These are phyloP conservation scores for Oxytorus armatus DNA, from an alignment of 2,888 invertebrate genomes.

Conservation along the genomic window DNA sequence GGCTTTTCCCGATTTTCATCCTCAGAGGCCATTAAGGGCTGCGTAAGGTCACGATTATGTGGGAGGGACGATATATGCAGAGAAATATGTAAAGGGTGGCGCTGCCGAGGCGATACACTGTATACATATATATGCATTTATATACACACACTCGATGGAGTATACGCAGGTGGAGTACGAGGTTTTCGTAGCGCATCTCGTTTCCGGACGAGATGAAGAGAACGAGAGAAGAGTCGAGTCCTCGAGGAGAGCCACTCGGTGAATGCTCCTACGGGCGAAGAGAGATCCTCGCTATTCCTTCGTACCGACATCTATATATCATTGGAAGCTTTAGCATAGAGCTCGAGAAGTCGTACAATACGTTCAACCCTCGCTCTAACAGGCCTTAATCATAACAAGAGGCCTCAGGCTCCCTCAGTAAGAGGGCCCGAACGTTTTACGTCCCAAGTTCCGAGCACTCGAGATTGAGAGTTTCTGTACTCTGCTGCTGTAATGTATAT, in stretches of 20 bases:
- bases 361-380: conserved; percentile 79
- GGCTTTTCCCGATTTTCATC: not conserved
- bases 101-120: conserved; percentile 35
- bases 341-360: conserved; percentile 72
- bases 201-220: conserved; percentile 60
- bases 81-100: conserved; percentile 14
- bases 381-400: conserved; percentile 81
- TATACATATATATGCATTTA: no score
- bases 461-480: conserved; percentile 10
- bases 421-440: conserved; percentile 73
- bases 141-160: conserved; percentile 53
- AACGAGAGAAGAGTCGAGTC: conserved; percentile 73
- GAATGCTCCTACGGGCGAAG: conserved; percentile 59
- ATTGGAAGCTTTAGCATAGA: conserved; percentile 38
- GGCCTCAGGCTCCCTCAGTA: conserved; percentile 53
- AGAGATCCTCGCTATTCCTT: conserved; percentile 42
- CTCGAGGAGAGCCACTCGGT: conserved; percentile 75
- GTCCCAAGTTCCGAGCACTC: conserved; percentile 56
- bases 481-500: conserved; percentile 18
- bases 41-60: conserved; percentile 19
- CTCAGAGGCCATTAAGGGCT: conserved; percentile 1
- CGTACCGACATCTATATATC: conserved; percentile 41
- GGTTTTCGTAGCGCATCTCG: conserved; percentile 54
- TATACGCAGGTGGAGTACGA: conserved; percentile 57
- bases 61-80: not conserved